A percentile compares a stretch with the other conserved stretches of the same genome.
Conservation (phyloP, 2,888 invertebrate genomes). For the Thalpophila matura region DNA sequence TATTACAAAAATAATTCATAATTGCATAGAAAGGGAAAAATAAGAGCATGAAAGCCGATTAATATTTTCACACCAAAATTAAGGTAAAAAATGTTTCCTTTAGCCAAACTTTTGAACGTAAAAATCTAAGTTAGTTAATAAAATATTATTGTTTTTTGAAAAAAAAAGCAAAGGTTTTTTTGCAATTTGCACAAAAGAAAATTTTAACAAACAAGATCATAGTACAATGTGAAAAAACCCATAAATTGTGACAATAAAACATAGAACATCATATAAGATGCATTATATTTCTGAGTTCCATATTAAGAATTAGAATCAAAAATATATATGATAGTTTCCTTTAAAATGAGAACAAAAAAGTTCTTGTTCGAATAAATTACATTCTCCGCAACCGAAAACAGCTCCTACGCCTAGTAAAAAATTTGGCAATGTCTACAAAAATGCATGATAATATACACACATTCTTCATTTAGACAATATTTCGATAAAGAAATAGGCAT, state of each 20-base stretch:
- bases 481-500: conserved; percentile 23
- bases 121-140: no score
- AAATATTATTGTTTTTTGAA: no score
- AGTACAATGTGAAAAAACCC: conserved; percentile 1
- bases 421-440: conserved; percentile 53
- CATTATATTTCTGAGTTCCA: conserved; percentile 3
- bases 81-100: no score
- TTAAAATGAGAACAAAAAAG: conserved; percentile 28
- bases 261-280: conserved; percentile 7
- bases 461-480: conserved; percentile 31
- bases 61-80: no score
- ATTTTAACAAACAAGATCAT: background rate
- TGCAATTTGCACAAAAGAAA: no score
- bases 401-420: conserved; percentile 55
- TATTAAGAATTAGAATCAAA: conserved; percentile 26
- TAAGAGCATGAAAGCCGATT: no score
- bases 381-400: conserved; percentile 42
- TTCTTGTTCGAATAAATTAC: conserved; percentile 46
- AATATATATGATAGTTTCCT: conserved; percentile 39
- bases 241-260: conserved; percentile 15
- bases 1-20: no score
- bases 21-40: no score
- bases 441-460: conserved; percentile 40
- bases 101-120: no score
- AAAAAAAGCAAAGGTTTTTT: no score